Evolutionary conservation across 1,140 invertebrate species (phyloP), one percentile per base, ranked within the genome.

Genomic region (Drosophila bocqueti): DNA sequence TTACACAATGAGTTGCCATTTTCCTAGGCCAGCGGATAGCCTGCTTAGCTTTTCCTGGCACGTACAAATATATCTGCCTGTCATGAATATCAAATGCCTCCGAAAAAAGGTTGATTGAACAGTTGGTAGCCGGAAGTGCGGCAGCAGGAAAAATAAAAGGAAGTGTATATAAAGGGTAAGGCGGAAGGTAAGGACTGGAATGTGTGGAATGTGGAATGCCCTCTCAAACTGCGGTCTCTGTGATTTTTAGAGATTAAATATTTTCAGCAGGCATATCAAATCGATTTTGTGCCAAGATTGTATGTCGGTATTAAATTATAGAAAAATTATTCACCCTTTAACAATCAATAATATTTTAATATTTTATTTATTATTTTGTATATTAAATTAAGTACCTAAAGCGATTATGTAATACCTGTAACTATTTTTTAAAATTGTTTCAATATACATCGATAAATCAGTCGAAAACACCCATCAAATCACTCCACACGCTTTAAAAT

Each of bases 31-130:
- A 61, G 42, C 57, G 54, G 43, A 75, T 46, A 26, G 83, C 64
- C 83, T 87, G 80, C 63, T 84, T 89, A 89, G 63, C 77, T 80
- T 89, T 87, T 87, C 84, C 73, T 55, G 84, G 81, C 84, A 87
- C 84, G 84, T 87, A 89, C 85, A 81, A 83, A 87, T 81, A 61
- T 83, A 73, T 83, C 74, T 78, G 79, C 76, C 77, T 81, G 84
- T 76, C 84, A 87, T 87, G 84, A 87, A 87, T 87, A 78, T 78
- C 81, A 89, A 87, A 89, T 89, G 81, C 73, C 63, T 55, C 34
- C 83, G 57, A 65, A 76, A 67, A 77, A 77, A 74, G 59, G 67
- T 72, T 85, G 85, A 89, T 89, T 89, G 85, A 83, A 84, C 80
- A 87, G 74, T 77, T 77, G 75, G 36, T 24, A 67, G 72, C 61